Evolutionary conservation across 1,140 invertebrate genomes (phyloP).

Genomic region (Gonatopus flavifemur): DNA sequence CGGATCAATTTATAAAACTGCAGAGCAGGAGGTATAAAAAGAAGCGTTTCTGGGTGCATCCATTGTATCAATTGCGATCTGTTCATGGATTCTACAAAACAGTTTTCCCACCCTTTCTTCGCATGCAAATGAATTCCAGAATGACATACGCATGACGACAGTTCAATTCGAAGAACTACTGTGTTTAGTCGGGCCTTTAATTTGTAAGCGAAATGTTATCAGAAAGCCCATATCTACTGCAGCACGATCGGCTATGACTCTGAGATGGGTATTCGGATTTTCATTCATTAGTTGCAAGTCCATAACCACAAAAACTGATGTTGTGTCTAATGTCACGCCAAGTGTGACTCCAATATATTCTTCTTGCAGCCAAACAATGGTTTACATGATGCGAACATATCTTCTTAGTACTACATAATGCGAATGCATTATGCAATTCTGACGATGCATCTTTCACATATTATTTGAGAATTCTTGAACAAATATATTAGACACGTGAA

Average conservation of each 20-base stretch:
- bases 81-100: slow-evolving; percentile 11
- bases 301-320: too few relatives aligned
- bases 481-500: too few relatives aligned
- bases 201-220: slow-evolving; percentile 4
- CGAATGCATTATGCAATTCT: too few relatives aligned
- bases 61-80: too few relatives aligned
- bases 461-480: too few relatives aligned
- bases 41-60: too few relatives aligned
- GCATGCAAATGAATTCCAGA: slow-evolving; percentile 5
- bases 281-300: not conserved
- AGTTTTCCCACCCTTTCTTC: slow-evolving; percentile 9
- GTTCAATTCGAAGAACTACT: slow-evolving; percentile 11
- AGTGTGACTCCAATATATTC: slow-evolving; percentile 1
- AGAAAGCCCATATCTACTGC: slow-evolving; percentile 7
- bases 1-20: slow-evolving; percentile 1
- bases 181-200: slow-evolving; percentile 7
- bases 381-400: too few relatives aligned
- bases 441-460: too few relatives aligned
- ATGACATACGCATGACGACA: slow-evolving; percentile 11
- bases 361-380: not conserved
- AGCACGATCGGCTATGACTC: slow-evolving; percentile 2
- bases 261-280: not conserved
- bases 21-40: not conserved
- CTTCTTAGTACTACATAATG: too few relatives aligned
- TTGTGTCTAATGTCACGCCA: too few relatives aligned